A percentile compares a stretch with the other conserved stretches of the same genome.
Evolutionary conservation across 2,888 invertebrate genomes (phyloP).

Genomic region (Atrina japonica): DNA sequence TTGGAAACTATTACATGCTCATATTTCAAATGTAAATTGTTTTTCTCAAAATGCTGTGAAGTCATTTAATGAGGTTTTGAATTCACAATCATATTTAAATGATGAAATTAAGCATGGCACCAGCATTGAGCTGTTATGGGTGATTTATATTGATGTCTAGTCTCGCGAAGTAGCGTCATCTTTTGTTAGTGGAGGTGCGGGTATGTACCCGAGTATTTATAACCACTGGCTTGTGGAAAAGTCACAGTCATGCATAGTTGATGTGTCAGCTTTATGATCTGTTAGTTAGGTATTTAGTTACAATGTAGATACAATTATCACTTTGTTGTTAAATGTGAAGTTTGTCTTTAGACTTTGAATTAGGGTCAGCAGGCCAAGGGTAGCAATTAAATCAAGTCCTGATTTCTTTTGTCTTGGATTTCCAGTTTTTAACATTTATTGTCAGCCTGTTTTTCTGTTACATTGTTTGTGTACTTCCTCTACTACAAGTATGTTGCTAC

Average conservation of each 20-base stretch:
- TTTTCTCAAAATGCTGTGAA: slow-evolving; percentile 20
- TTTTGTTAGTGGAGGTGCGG: slow-evolving; percentile 14
- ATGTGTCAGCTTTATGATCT: slow-evolving; percentile 31
- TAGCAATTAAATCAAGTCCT: too few relatives aligned
- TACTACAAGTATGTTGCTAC: too few relatives aligned
- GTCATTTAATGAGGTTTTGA: slow-evolving; percentile 20
- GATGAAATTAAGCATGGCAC: slow-evolving; percentile 9
- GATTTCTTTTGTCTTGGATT: too few relatives aligned
- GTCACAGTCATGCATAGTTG: slow-evolving; percentile 1
- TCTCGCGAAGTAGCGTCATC: slow-evolving; percentile 6
- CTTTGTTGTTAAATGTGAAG: background rate
- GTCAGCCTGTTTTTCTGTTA: too few relatives aligned
- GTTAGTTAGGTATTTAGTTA: background rate
- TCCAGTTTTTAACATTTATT: too few relatives aligned
- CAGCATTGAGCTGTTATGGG: background rate
- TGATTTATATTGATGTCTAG: slow-evolving; percentile 10
- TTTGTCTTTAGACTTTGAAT: too few relatives aligned
- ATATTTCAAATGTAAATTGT: slow-evolving; percentile 7
- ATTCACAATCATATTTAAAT: slow-evolving; percentile 2
- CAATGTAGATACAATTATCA: slow-evolving; percentile 1
- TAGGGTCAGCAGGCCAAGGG: too few relatives aligned
- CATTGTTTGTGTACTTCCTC: too few relatives aligned
- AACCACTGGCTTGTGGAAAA: slow-evolving; percentile 19
- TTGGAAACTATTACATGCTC: too few relatives aligned
- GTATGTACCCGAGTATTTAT: background rate